These are phyloP conservation scores for Podarcis siculus DNA, from an alignment of 2,797 vertebrate species.

Conservation along the genomic window DNA sequence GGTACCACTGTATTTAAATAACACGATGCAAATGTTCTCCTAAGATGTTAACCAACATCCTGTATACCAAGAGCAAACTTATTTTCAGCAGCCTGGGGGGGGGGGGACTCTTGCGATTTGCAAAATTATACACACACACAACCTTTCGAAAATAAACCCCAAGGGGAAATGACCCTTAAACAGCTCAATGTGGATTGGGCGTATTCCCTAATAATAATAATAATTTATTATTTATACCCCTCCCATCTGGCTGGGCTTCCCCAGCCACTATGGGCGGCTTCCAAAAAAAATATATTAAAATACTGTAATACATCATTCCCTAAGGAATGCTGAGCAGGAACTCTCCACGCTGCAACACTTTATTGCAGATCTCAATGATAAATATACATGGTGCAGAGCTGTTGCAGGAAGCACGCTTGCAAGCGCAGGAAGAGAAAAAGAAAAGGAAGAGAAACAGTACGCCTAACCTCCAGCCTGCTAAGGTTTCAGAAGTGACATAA, in stretches of 20 bases:
- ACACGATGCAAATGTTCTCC: not conserved
- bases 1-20: not conserved
- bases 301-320: too few relatives aligned
- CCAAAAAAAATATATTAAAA: too few relatives aligned
- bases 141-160: not conserved
- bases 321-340: not conserved
- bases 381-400: not conserved
- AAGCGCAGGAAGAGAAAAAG: not conserved
- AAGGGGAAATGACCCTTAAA: not conserved
- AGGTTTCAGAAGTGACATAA: conserved; percentile 10
- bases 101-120: not conserved
- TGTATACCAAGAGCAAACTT: not conserved
- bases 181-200: not conserved
- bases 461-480: not conserved
- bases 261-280: too few relatives aligned
- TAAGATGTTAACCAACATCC: not conserved
- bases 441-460: not conserved
- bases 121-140: not conserved
- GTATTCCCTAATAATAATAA: too few relatives aligned
- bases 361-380: not conserved
- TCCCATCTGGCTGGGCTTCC: too few relatives aligned
- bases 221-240: too few relatives aligned
- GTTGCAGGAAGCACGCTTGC: not conserved
- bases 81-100: not conserved
- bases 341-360: not conserved